These are phyloP conservation scores for Drosophila infuscata DNA, from an alignment of 2,888 invertebrate genomes.

Conservation along the genomic window DNA sequence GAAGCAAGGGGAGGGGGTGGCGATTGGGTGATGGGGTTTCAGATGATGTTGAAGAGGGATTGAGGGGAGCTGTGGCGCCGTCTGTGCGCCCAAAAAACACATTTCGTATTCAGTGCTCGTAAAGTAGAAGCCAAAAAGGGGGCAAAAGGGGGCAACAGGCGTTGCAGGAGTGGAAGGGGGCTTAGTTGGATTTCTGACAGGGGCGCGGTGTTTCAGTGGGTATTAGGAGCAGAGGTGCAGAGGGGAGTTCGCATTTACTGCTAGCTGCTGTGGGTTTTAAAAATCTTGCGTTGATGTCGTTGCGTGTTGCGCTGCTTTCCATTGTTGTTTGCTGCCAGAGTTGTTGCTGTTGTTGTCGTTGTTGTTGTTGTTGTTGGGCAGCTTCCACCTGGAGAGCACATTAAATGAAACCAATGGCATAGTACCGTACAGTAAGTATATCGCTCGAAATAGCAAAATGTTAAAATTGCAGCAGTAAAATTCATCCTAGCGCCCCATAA, in stretches of 20 bases:
- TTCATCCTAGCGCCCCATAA: conserved; percentile 65
- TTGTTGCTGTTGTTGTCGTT: conserved; percentile 45
- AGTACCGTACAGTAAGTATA: conserved; percentile 32
- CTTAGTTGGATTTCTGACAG: neutral
- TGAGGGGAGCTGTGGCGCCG: conserved; percentile 16
- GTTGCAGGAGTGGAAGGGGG: neutral
- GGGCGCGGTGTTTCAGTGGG: neutral
- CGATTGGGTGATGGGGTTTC: neutral
- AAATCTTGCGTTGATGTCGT: conserved; percentile 76
- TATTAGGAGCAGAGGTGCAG: neutral
- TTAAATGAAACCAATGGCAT: conserved; percentile 62
- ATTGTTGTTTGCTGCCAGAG: conserved; percentile 62
- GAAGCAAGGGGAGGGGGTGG: neutral
- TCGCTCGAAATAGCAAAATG: conserved; percentile 71
- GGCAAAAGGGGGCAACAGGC: neutral
- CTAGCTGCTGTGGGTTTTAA: conserved; percentile 76
- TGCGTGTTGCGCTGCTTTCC: conserved; percentile 49
- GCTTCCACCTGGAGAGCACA: conserved; percentile 65
- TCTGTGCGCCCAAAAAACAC: conserved; percentile 67
- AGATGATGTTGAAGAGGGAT: neutral
- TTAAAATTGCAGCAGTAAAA: conserved; percentile 78
- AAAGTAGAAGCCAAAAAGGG: conserved; percentile 61
- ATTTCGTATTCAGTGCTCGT: conserved; percentile 80
- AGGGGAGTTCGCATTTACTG: conserved; percentile 14
- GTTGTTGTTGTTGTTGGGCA: conserved; percentile 37